phyloP scores from a whole-genome alignment of 2,888 invertebrate genomes.

The Epirrhoe tristata region DNA sequence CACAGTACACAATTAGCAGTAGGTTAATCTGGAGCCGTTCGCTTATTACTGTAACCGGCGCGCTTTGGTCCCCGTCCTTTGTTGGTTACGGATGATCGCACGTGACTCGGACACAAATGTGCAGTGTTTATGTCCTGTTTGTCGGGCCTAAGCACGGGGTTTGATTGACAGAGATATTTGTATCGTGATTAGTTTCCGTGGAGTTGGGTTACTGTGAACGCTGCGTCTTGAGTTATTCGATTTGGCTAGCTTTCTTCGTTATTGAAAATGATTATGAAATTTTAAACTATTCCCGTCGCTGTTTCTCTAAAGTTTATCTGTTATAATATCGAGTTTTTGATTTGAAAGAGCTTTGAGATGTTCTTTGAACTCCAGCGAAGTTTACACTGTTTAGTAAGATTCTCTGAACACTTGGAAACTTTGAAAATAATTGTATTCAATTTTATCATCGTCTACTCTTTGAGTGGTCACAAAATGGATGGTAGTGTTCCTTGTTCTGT shows the following conservation, averaged over 20 bases:
- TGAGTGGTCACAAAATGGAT: not conserved
- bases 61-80: conserved; percentile 56
- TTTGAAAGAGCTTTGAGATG: conserved; percentile 1
- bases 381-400: not conserved
- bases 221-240: conserved; percentile 7
- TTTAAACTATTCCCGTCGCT: not conserved
- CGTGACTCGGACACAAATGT: conserved; percentile 75
- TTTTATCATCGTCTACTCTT: not conserved
- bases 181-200: conserved; percentile 46
- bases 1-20: conserved; percentile 36
- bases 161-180: conserved; percentile 75
- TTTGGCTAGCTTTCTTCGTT: not conserved
- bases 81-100: conserved; percentile 74
- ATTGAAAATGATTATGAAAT: conserved; percentile 1
- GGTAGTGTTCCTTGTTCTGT: not conserved
- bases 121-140: conserved; percentile 65
- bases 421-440: not conserved
- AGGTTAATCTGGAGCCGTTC: conserved; percentile 32
- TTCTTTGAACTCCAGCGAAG: conserved; percentile 2
- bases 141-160: conserved; percentile 56
- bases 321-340: not conserved
- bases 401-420: not conserved
- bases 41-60: conserved; percentile 39
- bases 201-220: conserved; percentile 32
- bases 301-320: conserved; percentile 2